phyloP scores from a whole-genome alignment of 2,113 vertebrate genomes.

The Zosterops pallidus region DNA sequence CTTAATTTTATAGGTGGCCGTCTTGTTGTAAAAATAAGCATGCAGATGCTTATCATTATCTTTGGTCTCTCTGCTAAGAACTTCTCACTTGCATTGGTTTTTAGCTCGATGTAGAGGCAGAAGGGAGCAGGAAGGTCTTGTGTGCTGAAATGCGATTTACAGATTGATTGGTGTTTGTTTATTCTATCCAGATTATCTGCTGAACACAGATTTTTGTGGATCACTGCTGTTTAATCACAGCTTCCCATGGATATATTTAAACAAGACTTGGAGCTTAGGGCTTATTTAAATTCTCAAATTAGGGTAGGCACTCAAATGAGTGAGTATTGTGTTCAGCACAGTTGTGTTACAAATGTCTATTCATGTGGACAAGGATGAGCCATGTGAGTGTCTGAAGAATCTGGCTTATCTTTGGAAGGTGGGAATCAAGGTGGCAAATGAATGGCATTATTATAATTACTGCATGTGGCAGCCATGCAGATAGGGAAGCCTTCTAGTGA shows the following conservation, averaged over 20 bases:
- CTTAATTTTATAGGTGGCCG: neutral
- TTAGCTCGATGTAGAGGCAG: neutral
- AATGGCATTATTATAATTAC: neutral
- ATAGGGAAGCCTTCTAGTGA: neutral
- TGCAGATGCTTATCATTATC: neutral
- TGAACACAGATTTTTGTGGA: neutral
- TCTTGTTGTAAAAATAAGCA: neutral
- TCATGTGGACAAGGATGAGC: neutral
- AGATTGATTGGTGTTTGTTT: neutral
- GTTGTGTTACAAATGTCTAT: neutral
- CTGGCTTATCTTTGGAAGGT: neutral
- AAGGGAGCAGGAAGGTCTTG: neutral
- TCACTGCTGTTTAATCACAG: neutral
- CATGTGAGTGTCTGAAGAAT: neutral
- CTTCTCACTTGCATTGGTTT: neutral
- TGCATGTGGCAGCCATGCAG: neutral
- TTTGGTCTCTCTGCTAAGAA: neutral
- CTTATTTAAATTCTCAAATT: neutral
- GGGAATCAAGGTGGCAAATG: neutral
- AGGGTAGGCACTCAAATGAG: neutral
- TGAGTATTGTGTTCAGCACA: neutral
- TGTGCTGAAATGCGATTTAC: neutral
- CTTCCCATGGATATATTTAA: neutral
- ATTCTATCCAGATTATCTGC: neutral
- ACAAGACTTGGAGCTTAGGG: neutral